phyloP scores from a whole-genome alignment of 2,888 invertebrate genomes.

The Melolontha melolontha region DNA sequence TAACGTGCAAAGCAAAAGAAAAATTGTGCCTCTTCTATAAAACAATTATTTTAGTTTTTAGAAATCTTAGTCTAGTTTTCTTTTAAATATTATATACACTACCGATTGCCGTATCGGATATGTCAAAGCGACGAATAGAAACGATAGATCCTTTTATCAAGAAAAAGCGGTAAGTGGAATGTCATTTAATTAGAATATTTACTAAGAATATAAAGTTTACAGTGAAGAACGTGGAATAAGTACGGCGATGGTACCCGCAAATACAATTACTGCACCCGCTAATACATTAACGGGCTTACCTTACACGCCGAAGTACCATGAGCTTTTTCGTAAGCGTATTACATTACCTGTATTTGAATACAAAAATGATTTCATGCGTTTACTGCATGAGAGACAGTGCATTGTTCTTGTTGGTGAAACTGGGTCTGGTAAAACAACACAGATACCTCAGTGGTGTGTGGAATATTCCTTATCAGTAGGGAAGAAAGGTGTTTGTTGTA shows the following conservation, averaged over 20 bases:
- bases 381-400: constrained; percentile 92
- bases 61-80: constrained; percentile 11
- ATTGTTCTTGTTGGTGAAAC: constrained; percentile 98
- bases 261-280: constrained; percentile 64
- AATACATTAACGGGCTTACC: constrained; percentile 87
- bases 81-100: constrained; percentile 2
- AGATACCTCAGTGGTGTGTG: constrained; percentile 97
- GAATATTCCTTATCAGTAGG: constrained; percentile 77
- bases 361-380: constrained; percentile 93
- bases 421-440: constrained; percentile 99
- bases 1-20: constrained; percentile 5
- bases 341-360: constrained; percentile 98
- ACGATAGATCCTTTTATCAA: constrained; percentile 86
- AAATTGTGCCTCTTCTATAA: no score
- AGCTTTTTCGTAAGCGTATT: constrained; percentile 88
- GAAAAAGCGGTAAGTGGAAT: constrained; percentile 75
- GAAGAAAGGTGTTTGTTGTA: constrained; percentile 91
- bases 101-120: constrained; percentile 55
- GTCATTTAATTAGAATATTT: constrained; percentile 23
- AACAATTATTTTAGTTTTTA: constrained; percentile 6
- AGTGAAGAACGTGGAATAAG: constrained; percentile 72
- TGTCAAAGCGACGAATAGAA: constrained; percentile 90
- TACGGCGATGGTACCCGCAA: constrained; percentile 54
- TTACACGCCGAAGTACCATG: constrained; percentile 90
- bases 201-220: constrained; percentile 44